These are phyloP conservation scores for Cotesia congregata DNA, from an alignment of 2,888 invertebrate species.

Conservation along the genomic window DNA sequence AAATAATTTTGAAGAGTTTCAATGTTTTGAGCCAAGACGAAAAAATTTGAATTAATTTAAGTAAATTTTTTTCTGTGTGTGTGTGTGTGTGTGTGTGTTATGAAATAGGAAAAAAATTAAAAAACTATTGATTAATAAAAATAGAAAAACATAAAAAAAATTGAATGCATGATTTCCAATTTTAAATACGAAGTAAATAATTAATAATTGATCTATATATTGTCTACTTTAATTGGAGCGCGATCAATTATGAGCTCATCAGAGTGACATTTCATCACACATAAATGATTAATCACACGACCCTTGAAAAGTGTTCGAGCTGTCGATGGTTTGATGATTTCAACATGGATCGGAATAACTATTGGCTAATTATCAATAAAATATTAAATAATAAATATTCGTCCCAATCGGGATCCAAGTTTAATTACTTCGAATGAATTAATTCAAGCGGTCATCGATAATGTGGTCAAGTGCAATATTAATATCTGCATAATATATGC, in stretches of 20 bases:
- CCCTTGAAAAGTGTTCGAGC: neutral
- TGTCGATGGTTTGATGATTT: neutral
- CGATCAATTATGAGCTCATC: slow-evolving; percentile 25
- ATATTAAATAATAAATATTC: neutral
- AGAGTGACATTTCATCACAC: neutral
- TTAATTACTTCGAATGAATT: neutral
- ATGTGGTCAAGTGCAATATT: neutral
- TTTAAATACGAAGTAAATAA: neutral
- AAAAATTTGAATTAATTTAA: no score
- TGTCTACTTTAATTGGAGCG: slow-evolving; percentile 27
- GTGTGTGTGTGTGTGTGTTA: no score
- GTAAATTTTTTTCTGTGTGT: no score
- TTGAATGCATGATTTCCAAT: neutral
- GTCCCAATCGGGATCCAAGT: neutral
- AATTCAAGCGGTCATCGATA: slow-evolving; percentile 7
- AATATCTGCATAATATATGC: slow-evolving; percentile 9
- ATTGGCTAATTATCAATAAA: neutral
- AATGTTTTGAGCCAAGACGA: no score
- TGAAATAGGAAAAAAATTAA: no score
- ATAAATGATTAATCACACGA: slow-evolving; percentile 10
- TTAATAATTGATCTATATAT: slow-evolving; percentile 15
- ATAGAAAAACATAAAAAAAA: no score
- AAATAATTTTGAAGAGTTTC: no score
- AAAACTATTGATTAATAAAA: no score
- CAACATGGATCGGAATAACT: neutral